These are phyloP conservation scores for Gopherus flavomarginatus DNA, from an alignment of 2,113 vertebrate species.

Conservation along the genomic window DNA sequence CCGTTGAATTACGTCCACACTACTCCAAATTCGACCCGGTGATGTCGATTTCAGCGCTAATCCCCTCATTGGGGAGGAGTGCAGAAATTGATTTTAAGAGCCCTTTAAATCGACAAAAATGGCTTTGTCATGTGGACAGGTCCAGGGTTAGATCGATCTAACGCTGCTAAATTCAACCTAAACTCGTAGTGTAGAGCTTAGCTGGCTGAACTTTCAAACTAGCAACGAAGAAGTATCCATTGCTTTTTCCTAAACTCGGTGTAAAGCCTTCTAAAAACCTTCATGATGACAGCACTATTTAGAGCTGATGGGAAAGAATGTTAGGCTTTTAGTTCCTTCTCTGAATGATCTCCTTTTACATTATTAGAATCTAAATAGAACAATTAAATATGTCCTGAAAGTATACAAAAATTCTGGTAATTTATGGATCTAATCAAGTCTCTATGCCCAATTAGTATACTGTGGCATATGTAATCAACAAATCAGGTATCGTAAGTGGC, in stretches of 20 bases:
- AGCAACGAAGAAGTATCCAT: neutral
- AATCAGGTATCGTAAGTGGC: neutral
- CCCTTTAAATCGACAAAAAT: no score
- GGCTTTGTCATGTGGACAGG: no score
- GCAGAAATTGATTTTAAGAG: no score
- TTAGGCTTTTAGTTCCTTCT: neutral
- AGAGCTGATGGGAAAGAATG: neutral
- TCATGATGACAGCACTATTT: neutral
- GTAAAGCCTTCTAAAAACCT: neutral
- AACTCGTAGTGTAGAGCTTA: no score
- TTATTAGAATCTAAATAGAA: neutral
- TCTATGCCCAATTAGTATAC: neutral
- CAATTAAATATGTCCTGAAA: neutral
- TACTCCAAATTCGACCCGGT: no score
- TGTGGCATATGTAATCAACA: neutral
- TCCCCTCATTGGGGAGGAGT: no score
- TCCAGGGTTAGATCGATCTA: no score
- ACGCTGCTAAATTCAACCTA: no score
- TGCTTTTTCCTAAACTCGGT: neutral
- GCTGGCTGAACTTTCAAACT: neutral
- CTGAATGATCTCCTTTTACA: neutral
- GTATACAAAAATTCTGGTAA: neutral
- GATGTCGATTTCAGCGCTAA: no score
- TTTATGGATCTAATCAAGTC: neutral
- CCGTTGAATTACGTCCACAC: no score